Conservation (phyloP, 2,888 invertebrate species). For the Phengaris alcon region DNA sequence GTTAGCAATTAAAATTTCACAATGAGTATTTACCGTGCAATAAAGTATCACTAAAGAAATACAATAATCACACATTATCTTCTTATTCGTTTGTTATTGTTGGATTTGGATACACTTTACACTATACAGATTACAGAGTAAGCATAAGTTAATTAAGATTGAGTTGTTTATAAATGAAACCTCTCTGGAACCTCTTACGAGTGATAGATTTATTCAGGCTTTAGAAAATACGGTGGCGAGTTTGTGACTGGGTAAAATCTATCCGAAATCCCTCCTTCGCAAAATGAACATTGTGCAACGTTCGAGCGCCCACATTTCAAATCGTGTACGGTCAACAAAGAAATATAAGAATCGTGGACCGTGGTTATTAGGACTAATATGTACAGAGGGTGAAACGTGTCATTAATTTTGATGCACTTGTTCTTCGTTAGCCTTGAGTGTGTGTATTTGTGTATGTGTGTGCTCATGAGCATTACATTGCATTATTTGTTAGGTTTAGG, state of each 20-base stretch:
- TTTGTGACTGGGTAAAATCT: background rate
- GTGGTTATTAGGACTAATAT: conserved; percentile 29
- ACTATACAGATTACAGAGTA: no score
- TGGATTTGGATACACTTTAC: no score
- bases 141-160: no score
- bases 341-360: conserved; percentile 23
- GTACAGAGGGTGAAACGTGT: conserved; percentile 50
- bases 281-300: conserved; percentile 5
- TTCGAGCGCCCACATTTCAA: background rate
- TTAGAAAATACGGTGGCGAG: background rate
- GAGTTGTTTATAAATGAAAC: background rate
- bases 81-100: no score
- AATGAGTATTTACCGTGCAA: no score
- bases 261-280: background rate
- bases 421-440: conserved; percentile 46
- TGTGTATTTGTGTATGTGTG: conserved; percentile 50
- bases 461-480: conserved; percentile 62
- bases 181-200: background rate
- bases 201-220: background rate
- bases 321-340: background rate
- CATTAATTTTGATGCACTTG: conserved; percentile 66
- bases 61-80: no score
- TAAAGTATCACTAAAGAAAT: no score
- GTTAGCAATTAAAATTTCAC: no score
- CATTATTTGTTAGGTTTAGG: conserved; percentile 70